A percentile compares a stretch with the other conserved stretches of the same genome.
phyloP scores from a whole-genome alignment of 2,113 vertebrate species.

The Herpetotheres cachinnans region DNA sequence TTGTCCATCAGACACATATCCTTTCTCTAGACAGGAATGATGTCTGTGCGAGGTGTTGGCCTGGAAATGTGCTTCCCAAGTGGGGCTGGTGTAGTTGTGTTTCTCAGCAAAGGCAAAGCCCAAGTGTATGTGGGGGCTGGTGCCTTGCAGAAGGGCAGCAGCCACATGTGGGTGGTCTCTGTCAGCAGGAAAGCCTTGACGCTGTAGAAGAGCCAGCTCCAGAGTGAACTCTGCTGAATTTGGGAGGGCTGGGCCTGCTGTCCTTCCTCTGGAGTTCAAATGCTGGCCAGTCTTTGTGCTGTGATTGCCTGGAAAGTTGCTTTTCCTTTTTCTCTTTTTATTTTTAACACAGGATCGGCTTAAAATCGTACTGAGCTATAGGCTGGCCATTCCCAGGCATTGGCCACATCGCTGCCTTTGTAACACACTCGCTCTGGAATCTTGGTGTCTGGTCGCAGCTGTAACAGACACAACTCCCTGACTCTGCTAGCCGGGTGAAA shows the following conservation, averaged over 20 bases:
- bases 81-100: not conserved
- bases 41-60: not conserved
- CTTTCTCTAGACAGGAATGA: not conserved
- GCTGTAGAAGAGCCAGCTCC: not conserved
- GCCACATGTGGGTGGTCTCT: not conserved
- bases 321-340: not conserved
- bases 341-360: not conserved
- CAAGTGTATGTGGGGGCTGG: accelerated
- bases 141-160: not conserved
- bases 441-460: not conserved
- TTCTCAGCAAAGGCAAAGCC: not conserved
- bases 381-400: not conserved
- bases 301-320: not conserved
- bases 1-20: not conserved
- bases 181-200: not conserved
- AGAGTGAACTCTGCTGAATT: not conserved
- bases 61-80: not conserved
- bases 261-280: not conserved
- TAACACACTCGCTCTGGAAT: not conserved
- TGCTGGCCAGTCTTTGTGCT: not conserved
- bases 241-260: not conserved
- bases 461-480: not conserved
- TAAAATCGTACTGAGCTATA: not conserved
- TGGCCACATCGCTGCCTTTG: not conserved
- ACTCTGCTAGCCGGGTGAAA: not conserved